Conservation (phyloP, 2,113 vertebrate genomes). For the Eublepharis macularius region DNA sequence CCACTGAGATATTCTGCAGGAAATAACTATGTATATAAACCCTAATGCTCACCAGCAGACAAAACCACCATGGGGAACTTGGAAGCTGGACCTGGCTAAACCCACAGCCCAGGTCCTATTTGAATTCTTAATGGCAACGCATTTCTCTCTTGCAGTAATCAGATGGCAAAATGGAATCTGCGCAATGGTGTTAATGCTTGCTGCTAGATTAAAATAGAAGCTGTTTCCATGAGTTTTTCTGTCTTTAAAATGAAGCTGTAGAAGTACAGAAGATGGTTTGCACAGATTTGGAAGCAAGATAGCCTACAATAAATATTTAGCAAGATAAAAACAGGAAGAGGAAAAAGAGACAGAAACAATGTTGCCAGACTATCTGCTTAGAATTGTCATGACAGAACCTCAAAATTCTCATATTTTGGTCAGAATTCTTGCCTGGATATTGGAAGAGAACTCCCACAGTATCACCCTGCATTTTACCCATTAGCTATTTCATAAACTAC, state of each 20-base stretch:
- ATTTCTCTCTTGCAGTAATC: neutral
- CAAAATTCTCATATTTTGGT: too few species aligned
- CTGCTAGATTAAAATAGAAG: neutral
- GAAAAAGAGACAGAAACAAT: neutral
- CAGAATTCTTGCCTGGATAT: too few species aligned
- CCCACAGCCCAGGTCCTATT: neutral
- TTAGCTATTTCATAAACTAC: too few species aligned
- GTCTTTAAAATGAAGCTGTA: neutral
- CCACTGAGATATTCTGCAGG: slow-evolving; percentile 41
- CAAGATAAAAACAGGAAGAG: neutral
- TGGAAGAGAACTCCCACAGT: too few species aligned
- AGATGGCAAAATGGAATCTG: neutral
- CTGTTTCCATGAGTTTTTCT: neutral
- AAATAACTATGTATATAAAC: slow-evolving; percentile 6
- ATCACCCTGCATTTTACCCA: too few species aligned
- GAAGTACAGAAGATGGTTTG: neutral
- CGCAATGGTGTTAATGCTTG: neutral
- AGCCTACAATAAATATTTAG: neutral
- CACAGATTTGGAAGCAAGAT: neutral
- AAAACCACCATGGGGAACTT: neutral
- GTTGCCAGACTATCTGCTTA: too few species aligned
- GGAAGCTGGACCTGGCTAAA: neutral
- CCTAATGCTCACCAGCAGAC: neutral
- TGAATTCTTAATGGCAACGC: neutral
- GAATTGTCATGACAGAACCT: too few species aligned